Evolutionary conservation across 2,113 vertebrate genomes (phyloP).

Genomic region (Barnardius zonarius): DNA sequence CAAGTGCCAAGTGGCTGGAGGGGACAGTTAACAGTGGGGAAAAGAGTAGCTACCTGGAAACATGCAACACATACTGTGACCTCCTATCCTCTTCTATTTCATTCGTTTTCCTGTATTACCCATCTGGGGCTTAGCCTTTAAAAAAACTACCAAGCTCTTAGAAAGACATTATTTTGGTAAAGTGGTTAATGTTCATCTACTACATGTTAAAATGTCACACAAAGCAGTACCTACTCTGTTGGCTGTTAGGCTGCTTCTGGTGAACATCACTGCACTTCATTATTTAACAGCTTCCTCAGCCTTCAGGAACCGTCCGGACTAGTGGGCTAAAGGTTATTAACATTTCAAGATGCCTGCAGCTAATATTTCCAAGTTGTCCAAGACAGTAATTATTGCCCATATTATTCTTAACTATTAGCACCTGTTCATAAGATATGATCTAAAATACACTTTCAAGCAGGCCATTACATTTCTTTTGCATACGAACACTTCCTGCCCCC

Average conservation of each 20-base stretch:
- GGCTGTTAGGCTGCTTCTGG: background rate
- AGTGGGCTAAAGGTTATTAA: constrained; percentile 23
- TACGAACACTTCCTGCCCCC: fast-evolving
- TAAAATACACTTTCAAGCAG: background rate
- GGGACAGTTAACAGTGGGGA: background rate
- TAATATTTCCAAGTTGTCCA: background rate
- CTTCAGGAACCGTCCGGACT: background rate
- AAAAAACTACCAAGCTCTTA: background rate
- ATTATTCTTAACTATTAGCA: constrained; percentile 9
- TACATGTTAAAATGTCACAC: background rate
- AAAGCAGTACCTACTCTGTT: background rate
- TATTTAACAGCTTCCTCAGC: constrained; percentile 20
- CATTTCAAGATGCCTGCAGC: constrained; percentile 4
- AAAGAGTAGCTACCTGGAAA: constrained; percentile 29
- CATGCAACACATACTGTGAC: background rate
- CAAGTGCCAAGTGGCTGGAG: constrained; percentile 23
- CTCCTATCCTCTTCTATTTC: background rate
- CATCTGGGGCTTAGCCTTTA: background rate
- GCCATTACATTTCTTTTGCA: background rate
- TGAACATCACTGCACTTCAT: background rate
- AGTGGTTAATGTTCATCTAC: background rate
- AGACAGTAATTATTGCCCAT: background rate
- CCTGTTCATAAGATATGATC: background rate
- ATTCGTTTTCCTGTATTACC: background rate
- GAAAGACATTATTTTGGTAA: background rate